A percentile compares a stretch with the other conserved stretches of the same genome.
Evolutionary conservation across 2,113 vertebrate species (phyloP).

Genomic region (Microcebus ravelobensis): DNA sequence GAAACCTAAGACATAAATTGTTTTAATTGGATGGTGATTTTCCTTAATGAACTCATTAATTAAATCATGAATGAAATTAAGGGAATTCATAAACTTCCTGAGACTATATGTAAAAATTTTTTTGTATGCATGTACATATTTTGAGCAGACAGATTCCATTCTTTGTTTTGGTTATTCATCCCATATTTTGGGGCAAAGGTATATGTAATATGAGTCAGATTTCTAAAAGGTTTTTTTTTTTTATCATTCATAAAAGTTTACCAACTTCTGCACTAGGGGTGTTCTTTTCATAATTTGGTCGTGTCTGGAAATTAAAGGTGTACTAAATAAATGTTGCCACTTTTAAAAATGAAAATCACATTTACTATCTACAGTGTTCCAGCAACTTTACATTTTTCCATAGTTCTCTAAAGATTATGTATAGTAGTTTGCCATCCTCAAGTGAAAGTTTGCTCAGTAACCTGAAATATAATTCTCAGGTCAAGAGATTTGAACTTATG

Average conservation of each 20-base stretch:
- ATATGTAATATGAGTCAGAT: background rate
- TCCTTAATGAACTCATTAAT: background rate
- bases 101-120: background rate
- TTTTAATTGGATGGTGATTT: constrained; percentile 16
- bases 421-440: background rate
- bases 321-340: background rate
- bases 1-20: background rate
- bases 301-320: background rate
- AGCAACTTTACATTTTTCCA: background rate
- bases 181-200: background rate
- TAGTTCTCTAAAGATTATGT: constrained; percentile 14
- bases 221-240: background rate
- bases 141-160: background rate
- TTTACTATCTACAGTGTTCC: background rate
- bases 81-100: background rate
- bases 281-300: background rate
- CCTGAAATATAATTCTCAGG: constrained; percentile 29
- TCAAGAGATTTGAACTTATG: constrained; percentile 54
- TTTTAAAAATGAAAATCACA: constrained; percentile 4
- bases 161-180: background rate
- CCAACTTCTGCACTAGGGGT: background rate
- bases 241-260: background rate
- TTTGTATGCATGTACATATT: background rate
- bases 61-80: constrained; percentile 15
- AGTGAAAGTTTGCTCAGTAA: constrained; percentile 47